Base-by-base conservation (phyloP, 2,888 invertebrate genomes). In the Gerris lacustris region DNA sequence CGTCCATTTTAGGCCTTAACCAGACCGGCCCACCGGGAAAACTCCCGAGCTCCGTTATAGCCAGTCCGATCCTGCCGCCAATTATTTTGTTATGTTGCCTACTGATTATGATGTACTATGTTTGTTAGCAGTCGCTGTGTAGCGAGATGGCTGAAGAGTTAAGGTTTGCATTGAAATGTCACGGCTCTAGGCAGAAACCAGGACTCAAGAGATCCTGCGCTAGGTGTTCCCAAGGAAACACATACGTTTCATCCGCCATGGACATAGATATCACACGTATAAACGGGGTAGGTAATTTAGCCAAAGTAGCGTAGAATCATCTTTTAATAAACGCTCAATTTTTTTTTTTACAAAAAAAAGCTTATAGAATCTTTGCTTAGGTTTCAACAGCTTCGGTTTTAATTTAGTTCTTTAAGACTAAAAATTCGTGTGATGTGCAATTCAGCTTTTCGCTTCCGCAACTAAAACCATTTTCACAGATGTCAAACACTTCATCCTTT, bases 141-240 rank as follows among this genome's bases (percentile, higher is more conserved):
- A 90, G 94, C 64, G 96, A 96, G 83, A 94, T 96, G 92, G 92
- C 87, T 1, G 89, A 95, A 82, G 96, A 96, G 82, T 82, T 96
- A 72, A 84, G 94, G 45, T 95, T 95, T 79, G 96, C 96, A 0
- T 87, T 96, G 80, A 86, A 90, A 68, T 96, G 96, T 80, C 86
- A 87, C 75, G 92, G 93, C 6, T 90, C 94, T 2, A 86, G 89
- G 74, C 89, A 91, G 78, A 83, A 93, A 73, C 91, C 94, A 1
- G 91, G 91, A 7, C 82, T 92, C 11, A 86, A 90, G 77, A 83
- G 91, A 69, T 88, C 89, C 69, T 92, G 92, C 78, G 84, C 88
- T 6, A 84, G 90, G 76, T 92, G 92, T 77, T 87, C 88, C 4
- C 88, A 90, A 0, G 85, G 85, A 7, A 87, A 88, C 44, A 88